Conservation (phyloP, 2,797 vertebrate species). For the Acropternis orthonyx region DNA sequence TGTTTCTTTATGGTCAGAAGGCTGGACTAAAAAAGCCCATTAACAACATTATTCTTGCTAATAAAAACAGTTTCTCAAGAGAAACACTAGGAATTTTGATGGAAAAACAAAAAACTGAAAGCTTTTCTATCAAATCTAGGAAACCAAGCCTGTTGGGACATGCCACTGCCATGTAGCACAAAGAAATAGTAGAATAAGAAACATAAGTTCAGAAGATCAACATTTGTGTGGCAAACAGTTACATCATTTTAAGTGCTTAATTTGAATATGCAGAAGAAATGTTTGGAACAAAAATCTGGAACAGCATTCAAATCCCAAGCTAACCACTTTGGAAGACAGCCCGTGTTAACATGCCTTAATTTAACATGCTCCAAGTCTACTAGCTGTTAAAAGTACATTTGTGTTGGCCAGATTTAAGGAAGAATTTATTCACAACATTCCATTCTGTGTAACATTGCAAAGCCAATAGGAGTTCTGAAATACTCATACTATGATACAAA, state of each 20-base stretch:
- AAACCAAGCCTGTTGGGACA: not conserved
- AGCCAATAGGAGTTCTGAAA: not conserved
- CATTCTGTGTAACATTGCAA: not conserved
- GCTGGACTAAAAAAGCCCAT: not conserved
- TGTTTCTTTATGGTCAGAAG: not conserved
- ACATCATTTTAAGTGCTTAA: not conserved
- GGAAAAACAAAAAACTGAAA: not conserved
- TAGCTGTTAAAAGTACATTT: constrained; percentile 34
- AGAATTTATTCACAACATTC: constrained; percentile 39
- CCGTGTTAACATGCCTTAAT: constrained; percentile 7
- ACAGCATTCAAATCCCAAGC: not conserved
- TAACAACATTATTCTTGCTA: not conserved
- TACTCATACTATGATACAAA: not conserved
- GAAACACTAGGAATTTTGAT: not conserved
- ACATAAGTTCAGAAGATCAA: not conserved
- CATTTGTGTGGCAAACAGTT: not conserved
- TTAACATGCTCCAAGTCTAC: not conserved
- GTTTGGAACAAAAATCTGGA: not conserved
- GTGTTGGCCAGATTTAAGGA: constrained; percentile 28
- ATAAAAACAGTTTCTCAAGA: not conserved
- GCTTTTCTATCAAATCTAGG: not conserved
- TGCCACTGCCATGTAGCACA: not conserved
- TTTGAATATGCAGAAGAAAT: constrained; percentile 14
- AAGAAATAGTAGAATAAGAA: not conserved
- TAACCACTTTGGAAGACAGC: constrained; percentile 30